Base-by-base conservation (phyloP, 2,113 vertebrate species). In the Nipponia nippon region DNA sequence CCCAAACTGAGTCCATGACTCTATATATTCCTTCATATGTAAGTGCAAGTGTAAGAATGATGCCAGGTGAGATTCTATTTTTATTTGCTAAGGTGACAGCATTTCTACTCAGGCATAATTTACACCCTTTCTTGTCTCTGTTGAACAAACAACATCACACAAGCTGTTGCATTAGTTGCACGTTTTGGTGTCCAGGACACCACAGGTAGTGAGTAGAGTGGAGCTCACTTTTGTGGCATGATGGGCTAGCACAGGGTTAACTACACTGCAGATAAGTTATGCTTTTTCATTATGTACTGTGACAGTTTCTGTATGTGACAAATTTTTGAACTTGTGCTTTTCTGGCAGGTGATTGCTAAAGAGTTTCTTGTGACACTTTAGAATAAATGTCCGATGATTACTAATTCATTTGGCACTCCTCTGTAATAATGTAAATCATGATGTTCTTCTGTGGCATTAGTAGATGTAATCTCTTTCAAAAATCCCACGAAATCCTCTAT, bases 391-490 rank as follows among this genome's bases (percentile, higher is more conserved):
- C 86, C 15, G 11, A 49, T 52, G 53, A 81, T 95, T 93, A 61
- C 58, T 58, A 87, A 90, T 83, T 90, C 36, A 87, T 93, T 96
- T 95, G 26, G 14, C 30, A 58, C 11, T 94, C 75, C 16, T 90
- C 42, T 91, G 78, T 76, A 73, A 76, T 79, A 86, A 92, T 63
- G 70, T 70, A 95, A 96, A 97, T 94, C 49, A 53, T 34, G 0
- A 75, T 82, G 66, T 30, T 76, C 63, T 89, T 93, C 66, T 67
- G 29, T 76, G 59, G 32, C 52, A 55, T 78, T 96, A 83, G n/a
- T 92, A 47, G 44, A 92, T 96, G 44, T 93, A 96, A 90, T 95
- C 82, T 97, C 55, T 75, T 84, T 85, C 7, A 83, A 93, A 97
- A 89, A 92, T 86, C 58, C 63, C 29, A 80, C 42, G 92, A 69